Evolutionary conservation across 37 sponge, comb jelly and placozoan genomes (phyloP).

Genomic region (Theonella swinhoei): DNA sequence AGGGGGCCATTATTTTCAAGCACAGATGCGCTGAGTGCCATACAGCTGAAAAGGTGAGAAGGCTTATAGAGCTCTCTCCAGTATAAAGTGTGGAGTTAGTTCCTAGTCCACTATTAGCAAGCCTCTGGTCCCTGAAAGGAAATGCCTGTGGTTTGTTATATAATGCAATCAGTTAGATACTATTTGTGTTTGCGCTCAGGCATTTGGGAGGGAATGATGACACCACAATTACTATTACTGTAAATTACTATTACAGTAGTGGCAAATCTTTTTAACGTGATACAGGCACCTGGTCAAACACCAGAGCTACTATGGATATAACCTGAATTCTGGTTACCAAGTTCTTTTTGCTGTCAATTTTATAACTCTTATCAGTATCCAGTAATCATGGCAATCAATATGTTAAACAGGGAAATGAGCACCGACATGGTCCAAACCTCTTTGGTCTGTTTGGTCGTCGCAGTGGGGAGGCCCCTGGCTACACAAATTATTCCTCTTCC

Average conservation of each 20-base stretch:
- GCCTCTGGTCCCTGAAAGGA: not conserved
- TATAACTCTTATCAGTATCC: not conserved
- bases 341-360: not conserved
- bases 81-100: not conserved
- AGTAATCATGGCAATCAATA: not conserved
- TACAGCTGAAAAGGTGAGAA: constrained; percentile 70
- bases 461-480: constrained; percentile 74
- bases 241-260: too few species aligned
- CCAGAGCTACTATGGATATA: too few species aligned
- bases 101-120: not conserved
- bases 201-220: too few species aligned
- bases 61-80: not conserved
- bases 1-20: constrained; percentile 92
- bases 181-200: too few species aligned
- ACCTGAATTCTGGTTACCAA: not conserved
- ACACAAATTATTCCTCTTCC: constrained; percentile 68
- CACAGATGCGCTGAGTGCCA: constrained; percentile 94
- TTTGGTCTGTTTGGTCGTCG: constrained; percentile 83
- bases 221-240: too few species aligned
- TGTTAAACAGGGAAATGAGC: constrained; percentile 67
- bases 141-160: not conserved
- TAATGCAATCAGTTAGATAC: too few species aligned
- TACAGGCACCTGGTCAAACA: too few species aligned
- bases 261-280: too few species aligned
- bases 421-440: constrained; percentile 92